These are phyloP conservation scores for Anisognathus igniventris DNA, from an alignment of 2,797 vertebrate species.

Conservation along the genomic window DNA sequence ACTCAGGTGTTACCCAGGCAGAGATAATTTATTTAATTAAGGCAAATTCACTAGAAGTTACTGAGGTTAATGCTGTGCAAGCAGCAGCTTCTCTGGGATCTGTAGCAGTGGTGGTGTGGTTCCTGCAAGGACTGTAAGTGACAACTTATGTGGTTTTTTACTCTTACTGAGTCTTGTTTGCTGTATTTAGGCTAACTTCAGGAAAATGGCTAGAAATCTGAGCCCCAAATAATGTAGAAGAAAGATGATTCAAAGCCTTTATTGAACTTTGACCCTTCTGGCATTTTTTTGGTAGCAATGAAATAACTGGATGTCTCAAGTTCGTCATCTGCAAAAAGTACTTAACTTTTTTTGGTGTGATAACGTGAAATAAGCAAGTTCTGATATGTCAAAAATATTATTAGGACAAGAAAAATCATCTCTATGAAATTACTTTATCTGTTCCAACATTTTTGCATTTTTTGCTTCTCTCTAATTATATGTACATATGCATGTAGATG, in stretches of 20 bases:
- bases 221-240: accelerated
- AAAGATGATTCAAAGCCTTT: not conserved
- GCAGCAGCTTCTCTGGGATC: not conserved
- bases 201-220: not conserved
- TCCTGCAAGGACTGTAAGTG: not conserved
- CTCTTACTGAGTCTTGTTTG: not conserved
- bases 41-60: not conserved
- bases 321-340: not conserved
- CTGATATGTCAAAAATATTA: not conserved
- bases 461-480: not conserved
- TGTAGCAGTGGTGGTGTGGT: accelerated
- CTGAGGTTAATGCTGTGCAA: accelerated
- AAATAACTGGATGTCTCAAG: not conserved
- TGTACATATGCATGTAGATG: too few relatives aligned
- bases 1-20: not conserved
- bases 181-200: not conserved
- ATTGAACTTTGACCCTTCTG: accelerated
- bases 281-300: not conserved
- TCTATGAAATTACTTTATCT: not conserved
- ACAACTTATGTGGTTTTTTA: accelerated
- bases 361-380: not conserved
- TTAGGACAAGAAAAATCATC: not conserved
- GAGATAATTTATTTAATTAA: not conserved
- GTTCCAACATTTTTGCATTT: not conserved
- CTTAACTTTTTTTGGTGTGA: not conserved